These are phyloP conservation scores for Laticauda laticaudata DNA, from an alignment of 2,113 vertebrate species.

Conservation along the genomic window DNA sequence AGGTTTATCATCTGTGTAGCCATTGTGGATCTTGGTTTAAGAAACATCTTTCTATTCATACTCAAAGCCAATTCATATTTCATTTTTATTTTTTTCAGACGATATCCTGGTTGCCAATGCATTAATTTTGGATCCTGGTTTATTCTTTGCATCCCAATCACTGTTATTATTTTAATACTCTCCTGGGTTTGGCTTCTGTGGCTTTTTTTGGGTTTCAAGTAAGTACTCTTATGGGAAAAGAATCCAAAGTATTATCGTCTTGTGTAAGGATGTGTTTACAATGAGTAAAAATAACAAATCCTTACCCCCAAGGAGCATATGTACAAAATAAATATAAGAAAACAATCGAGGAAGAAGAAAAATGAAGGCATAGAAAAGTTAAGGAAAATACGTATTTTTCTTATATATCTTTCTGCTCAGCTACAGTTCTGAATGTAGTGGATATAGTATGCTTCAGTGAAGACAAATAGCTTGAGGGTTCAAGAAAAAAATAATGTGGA, in stretches of 20 bases:
- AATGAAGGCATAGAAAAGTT: not conserved
- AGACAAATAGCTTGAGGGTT: not conserved
- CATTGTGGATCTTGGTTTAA: not conserved
- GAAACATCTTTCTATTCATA: not conserved
- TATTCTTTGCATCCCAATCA: constrained; percentile 80
- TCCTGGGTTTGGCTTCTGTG: constrained; percentile 90
- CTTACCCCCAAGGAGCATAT: not conserved
- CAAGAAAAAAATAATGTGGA: not conserved
- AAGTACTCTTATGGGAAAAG: constrained; percentile 62
- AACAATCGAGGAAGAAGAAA: not conserved
- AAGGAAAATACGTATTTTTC: not conserved
- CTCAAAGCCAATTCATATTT: not conserved
- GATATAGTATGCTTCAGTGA: not conserved
- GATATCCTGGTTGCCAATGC: constrained; percentile 80
- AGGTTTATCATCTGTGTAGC: not conserved
- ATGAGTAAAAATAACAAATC: not conserved
- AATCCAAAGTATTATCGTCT: not conserved
- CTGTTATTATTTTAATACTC: constrained; percentile 76
- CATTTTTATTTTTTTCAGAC: constrained; percentile 63
- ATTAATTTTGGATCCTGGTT: constrained; percentile 94
- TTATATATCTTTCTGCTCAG: not conserved
- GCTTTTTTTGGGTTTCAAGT: constrained; percentile 89
- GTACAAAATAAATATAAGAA: not conserved
- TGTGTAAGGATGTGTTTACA: not conserved
- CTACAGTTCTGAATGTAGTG: not conserved